phyloP scores from a whole-genome alignment of 2,113 vertebrate species.

The Spea multiplicata region DNA sequence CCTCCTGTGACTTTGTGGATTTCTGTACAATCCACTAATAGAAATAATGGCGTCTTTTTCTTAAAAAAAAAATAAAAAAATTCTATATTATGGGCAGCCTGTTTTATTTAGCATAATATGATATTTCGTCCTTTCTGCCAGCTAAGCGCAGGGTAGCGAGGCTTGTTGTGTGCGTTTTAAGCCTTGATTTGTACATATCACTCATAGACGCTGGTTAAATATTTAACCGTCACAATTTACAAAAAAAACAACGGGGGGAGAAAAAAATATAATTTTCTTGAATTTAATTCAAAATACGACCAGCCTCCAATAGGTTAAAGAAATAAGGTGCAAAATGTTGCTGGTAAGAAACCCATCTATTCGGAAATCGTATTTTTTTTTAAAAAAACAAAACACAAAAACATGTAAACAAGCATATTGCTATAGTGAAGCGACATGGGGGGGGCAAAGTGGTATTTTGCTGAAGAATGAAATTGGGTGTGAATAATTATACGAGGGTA shows the following conservation, averaged over 20 bases:
- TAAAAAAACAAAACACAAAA: background rate
- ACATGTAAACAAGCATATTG: constrained; percentile 2
- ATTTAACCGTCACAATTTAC: background rate
- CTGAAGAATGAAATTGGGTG: constrained; percentile 3
- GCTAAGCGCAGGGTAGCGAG: background rate
- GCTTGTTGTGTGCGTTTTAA: background rate
- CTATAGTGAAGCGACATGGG: constrained; percentile 1
- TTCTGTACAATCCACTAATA: background rate
- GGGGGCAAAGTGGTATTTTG: constrained; percentile 8
- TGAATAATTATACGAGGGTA: constrained; percentile 4
- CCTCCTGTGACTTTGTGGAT: background rate
- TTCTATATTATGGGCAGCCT: constrained; percentile 19
- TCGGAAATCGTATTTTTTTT: no score
- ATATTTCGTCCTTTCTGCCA: background rate
- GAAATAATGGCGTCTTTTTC: background rate
- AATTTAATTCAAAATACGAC: no score
- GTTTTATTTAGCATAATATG: constrained; percentile 6
- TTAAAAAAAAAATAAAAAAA: background rate
- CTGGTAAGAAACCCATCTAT: no score
- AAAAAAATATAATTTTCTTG: no score
- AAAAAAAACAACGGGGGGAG: background rate
- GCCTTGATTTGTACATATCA: background rate
- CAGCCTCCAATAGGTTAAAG: no score
- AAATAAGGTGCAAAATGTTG: no score
- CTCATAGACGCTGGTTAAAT: background rate